Base-by-base conservation (phyloP, 2,888 invertebrate species). In the Eucera pruinosa region DNA sequence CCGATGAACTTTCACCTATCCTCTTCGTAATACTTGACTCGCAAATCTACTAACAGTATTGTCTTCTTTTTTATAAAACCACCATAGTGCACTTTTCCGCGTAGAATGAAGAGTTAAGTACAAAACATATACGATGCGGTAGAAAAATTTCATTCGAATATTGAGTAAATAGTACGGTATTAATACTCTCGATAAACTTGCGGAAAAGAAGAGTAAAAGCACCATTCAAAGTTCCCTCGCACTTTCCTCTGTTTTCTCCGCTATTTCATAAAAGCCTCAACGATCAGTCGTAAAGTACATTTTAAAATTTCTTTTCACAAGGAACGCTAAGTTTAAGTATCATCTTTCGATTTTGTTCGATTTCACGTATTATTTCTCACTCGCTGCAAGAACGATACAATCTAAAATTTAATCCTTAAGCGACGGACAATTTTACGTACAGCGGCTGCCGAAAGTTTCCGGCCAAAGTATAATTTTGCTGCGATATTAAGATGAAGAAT, bases 41-140 rank as follows among this genome's bases (percentile, higher is more conserved):
- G 45, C 20, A 64, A 57, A 58, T 50, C 55, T 50, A 43, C 25
- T 43, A 58, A 15, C 18, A 18, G 6, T 54, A 52, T 41, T 57
- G 27, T 60, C 9, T 48, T n/a, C n/a, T 54, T 20, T 66, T 30
- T 52, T 54, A 39, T 43, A 67, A 60, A 71, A 60, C 20, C 58
- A 54, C 11, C n/a, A 30, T 30, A 55, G 20, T 30, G 47, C 36
- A 47, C 52, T 30, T 58, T n/a, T n/a, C n/a, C 55, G 45, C 36
- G 25, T 41, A 47, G 62, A 78, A 60, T 52, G 3, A 33, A 5
- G 3, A 33, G 7, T 67, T 77, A 62, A 75, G 62, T 71, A 66
- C 48, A 78, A 71, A 45, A 64, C 6, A 55, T 13, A 65, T 33
- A 55, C 6, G 39, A 45, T 13, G 25, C 13, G 36, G 48, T 39